Evolutionary conservation across 2,888 invertebrate species (phyloP).

Genomic region (Microdon myrmicae): DNA sequence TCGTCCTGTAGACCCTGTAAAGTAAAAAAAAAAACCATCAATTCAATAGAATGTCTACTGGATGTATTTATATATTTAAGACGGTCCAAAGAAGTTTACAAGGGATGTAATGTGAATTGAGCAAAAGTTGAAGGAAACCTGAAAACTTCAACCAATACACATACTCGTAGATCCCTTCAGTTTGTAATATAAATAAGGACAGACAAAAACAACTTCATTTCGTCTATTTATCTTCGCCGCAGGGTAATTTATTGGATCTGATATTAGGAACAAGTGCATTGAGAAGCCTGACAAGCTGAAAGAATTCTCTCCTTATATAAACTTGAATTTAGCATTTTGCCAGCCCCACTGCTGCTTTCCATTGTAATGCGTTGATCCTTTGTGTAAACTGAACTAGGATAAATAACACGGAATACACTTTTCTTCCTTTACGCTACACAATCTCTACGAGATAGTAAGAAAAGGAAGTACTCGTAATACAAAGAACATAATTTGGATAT

Average conservation of each 20-base stretch:
- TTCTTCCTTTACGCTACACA: slow-evolving; percentile 22
- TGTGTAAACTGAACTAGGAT: no score
- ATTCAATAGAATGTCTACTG: slow-evolving; percentile 43
- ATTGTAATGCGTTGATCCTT: no score
- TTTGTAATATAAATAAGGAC: slow-evolving; percentile 11
- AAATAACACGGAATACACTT: no score
- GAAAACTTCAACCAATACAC: slow-evolving; percentile 40
- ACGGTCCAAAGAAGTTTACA: neutral
- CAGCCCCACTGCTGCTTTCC: no score
- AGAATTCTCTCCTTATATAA: slow-evolving; percentile 32
- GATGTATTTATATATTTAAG: slow-evolving; percentile 17
- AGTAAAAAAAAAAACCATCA: slow-evolving; percentile 17
- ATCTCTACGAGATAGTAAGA: slow-evolving; percentile 27
- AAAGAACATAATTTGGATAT: slow-evolving; percentile 34
- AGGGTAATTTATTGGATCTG: slow-evolving; percentile 48
- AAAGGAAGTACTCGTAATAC: slow-evolving; percentile 14
- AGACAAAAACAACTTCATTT: slow-evolving; percentile 3
- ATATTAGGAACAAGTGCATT: slow-evolving; percentile 28
- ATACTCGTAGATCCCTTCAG: no score
- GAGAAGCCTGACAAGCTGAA: slow-evolving; percentile 32
- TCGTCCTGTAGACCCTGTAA: slow-evolving; percentile 66
- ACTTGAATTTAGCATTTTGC: no score
- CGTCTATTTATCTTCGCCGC: slow-evolving; percentile 36
- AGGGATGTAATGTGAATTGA: slow-evolving; percentile 1
- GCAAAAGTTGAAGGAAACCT: slow-evolving; percentile 8